Evolutionary conservation across 2,113 vertebrate species (phyloP), one percentile per base, ranked within the genome.

Genomic region (Empidonax alnorum): DNA sequence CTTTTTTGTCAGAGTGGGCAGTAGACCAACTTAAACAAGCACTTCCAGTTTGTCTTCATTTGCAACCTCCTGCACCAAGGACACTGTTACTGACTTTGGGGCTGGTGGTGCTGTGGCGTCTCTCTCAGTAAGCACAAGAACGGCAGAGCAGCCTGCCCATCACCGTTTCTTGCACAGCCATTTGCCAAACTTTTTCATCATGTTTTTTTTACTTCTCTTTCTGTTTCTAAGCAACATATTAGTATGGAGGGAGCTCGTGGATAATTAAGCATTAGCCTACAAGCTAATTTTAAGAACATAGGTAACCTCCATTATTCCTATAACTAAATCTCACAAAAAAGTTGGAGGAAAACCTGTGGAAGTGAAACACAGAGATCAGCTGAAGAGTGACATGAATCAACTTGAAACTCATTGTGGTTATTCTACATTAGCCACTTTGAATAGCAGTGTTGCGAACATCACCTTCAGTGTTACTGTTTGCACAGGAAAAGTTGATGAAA

Each of bases 91-190:
- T 46, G 84, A 68, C 89, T 81, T 73, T 19, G 78, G 85, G 37
- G n/a, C 37, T 71, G 52, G 47, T 39, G n/a, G n/a, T 25, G 2
- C 52, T 22, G 24, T 5, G 23, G 50, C 33, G 62, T n/a, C 24
- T 87, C 62, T 28, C 14, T 14, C 22, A 28, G 18, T 28, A 68
- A 75, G 23, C 66, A 37, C 0, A 0, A 55, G 49, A 33, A 77
- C 0, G 0, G 41, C 22, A 18, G 47, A 52, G 53, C 5, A 49
- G 49, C 44, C 69, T 50, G 65, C n/a, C 33, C 33, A 16, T 47
- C 10, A 1, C 14, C 11, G 24, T 30, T 47, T 42, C 52, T 33
- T 4, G 1, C 35, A 16, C 24, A 28, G 49, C n/a, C 2, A 0
- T n/a, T 47, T 41, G 19, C 68, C 37, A 6, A 17, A 16, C 59